Conservation (phyloP, 2,797 vertebrate genomes). For the Morelia viridis region DNA sequence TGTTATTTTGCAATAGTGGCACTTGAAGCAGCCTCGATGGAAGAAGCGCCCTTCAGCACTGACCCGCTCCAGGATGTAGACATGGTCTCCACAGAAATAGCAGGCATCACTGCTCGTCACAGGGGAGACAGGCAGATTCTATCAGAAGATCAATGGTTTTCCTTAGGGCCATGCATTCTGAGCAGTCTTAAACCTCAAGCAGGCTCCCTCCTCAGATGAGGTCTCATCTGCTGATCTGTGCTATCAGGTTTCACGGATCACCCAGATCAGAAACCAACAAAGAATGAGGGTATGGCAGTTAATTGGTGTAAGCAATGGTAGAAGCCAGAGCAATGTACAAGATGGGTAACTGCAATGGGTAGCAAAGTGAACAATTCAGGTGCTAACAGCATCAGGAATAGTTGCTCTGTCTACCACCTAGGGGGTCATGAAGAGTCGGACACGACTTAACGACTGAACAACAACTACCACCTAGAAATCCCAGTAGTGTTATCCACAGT, state of each 20-base stretch:
- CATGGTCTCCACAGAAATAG: conserved; percentile 82
- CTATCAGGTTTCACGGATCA: background rate
- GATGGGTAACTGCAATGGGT: background rate
- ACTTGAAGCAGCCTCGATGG: conserved; percentile 91
- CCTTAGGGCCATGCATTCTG: no score
- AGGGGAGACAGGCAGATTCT: background rate
- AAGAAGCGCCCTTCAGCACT: conserved; percentile 88
- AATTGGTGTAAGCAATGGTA: background rate
- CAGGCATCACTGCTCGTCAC: conserved; percentile 78
- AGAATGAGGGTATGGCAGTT: background rate
- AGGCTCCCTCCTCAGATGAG: background rate
- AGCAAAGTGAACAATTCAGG: background rate
- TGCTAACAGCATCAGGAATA: background rate
- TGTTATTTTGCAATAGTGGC: conserved; percentile 80
- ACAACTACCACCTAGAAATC: background rate
- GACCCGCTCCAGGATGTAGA: conserved; percentile 88
- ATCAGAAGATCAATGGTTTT: background rate
- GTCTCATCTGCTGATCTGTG: background rate
- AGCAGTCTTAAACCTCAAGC: background rate
- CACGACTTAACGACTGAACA: no score
- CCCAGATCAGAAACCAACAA: background rate
- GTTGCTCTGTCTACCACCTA: background rate
- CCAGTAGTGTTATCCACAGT: background rate
- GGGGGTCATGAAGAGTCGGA: no score
- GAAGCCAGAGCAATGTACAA: background rate